Evolutionary conservation across 2,113 vertebrate species (phyloP).

Genomic region (Empidonax alnorum): DNA sequence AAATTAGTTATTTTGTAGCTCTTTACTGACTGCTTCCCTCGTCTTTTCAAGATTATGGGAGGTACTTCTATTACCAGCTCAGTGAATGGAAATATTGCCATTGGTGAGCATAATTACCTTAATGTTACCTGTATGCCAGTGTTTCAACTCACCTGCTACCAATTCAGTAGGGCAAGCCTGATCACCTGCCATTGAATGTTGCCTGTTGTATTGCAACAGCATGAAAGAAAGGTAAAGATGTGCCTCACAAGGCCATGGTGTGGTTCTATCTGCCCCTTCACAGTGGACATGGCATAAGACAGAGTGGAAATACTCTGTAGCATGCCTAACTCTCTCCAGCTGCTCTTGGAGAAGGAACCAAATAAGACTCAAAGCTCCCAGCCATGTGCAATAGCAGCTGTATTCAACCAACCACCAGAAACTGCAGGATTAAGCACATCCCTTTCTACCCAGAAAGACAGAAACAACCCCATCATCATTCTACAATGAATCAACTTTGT

Average conservation of each 20-base stretch:
- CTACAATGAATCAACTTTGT: neutral
- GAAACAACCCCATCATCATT: neutral
- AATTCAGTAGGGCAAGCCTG: neutral
- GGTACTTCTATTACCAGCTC: neutral
- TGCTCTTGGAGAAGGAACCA: neutral
- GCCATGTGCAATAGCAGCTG: neutral
- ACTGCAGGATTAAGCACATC: neutral
- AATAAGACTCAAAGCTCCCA: neutral
- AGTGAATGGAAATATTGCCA: neutral
- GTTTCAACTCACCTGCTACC: neutral
- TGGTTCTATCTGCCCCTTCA: neutral
- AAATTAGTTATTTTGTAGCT: neutral
- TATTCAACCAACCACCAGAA: neutral
- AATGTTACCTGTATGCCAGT: neutral
- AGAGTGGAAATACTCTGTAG: neutral
- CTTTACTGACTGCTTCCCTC: neutral
- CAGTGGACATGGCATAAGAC: rapidly evolving
- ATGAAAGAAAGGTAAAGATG: neutral
- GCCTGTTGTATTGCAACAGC: neutral
- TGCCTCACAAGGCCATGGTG: neutral
- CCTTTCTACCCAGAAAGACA: neutral
- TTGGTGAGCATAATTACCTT: neutral
- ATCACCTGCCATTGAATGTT: neutral
- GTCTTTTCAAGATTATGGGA: neutral
- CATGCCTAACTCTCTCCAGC: neutral